Base-by-base conservation (phyloP, 53 echinoderm and acorn worm species). In the Holothuria leucospilota region DNA sequence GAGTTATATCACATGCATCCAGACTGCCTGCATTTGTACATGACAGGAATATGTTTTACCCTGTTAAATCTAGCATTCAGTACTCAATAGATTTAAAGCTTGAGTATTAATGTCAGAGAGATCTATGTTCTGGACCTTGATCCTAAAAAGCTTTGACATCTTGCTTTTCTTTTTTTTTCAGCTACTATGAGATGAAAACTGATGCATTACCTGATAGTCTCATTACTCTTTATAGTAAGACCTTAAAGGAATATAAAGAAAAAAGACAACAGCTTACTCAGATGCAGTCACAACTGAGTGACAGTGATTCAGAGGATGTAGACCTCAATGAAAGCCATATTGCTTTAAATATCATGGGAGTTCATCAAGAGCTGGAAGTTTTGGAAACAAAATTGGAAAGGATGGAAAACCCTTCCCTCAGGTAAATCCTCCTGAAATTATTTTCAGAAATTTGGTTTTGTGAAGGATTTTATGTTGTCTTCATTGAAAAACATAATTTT, bases 321-420 rank as follows among this genome's bases (percentile, higher is more conserved):
- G 91, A 91, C 75, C 87, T 91, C 71, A 91, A 91, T 82, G 84
- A 91, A 20, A 91, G 91, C 30, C 82, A 73, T 9, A 77, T 87
- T 51, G 91, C 87, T 18, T 63, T 84, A 2, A 90, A 86, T 81
- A 93, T 96, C 71, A 86, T 90, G 61, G 77, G 30, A 62, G 87
- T 96, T 42, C 74, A 89, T 78, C 88, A 96, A 38, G 89, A 92
- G 53, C 41, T 94, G 9, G 87, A 85, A 60, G 69, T 74, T 15
- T 87, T 94, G 13, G 86, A 94, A 70, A 88, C 88, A 15, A 87
- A 85, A 24, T 77, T 96, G 81, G 94, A 96, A 73, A 86, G 86
- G 49, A 72, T 96, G 78, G 96, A 96, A 74, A 92, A 94, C 71
- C 96, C 96, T 21, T 77, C 94, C 39, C 84, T 96, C 86, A 94